These are phyloP conservation scores for Callosobruchus maculatus DNA, from an alignment of 2,888 invertebrate species.

Conservation along the genomic window DNA sequence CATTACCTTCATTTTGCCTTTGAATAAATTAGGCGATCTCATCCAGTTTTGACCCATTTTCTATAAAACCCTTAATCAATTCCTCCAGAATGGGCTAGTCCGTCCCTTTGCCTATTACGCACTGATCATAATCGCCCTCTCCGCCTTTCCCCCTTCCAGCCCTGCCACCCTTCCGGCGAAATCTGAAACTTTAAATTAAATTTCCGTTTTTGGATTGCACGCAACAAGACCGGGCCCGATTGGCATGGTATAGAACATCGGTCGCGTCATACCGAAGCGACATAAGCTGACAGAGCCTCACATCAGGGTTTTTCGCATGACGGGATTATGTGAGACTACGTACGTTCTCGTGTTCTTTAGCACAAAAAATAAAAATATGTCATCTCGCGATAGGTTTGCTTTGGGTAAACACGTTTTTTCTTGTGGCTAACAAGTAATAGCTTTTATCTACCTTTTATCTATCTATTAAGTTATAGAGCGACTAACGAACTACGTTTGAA, in stretches of 20 bases:
- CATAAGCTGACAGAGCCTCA: background rate
- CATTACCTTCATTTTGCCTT: too few relatives aligned
- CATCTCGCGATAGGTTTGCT: too few relatives aligned
- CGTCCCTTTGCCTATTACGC: slow-evolving; percentile 24
- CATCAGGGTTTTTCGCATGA: background rate
- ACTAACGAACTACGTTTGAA: too few relatives aligned
- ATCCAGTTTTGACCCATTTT: too few relatives aligned
- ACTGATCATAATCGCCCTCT: slow-evolving; percentile 15
- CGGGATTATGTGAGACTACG: background rate
- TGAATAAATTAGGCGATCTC: too few relatives aligned
- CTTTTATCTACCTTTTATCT: too few relatives aligned
- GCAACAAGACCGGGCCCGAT: slow-evolving; percentile 47
- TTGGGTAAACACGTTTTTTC: too few relatives aligned
- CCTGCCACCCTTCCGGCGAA: slow-evolving; percentile 22
- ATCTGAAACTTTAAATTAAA: slow-evolving; percentile 50
- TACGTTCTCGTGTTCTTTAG: too few relatives aligned
- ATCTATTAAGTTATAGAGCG: too few relatives aligned
- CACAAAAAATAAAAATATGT: too few relatives aligned
- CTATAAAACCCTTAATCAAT: too few relatives aligned
- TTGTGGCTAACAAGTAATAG: too few relatives aligned
- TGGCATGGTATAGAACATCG: slow-evolving; percentile 29
- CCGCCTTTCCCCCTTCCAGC: background rate
- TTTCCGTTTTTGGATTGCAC: slow-evolving; percentile 50
- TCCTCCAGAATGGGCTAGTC: background rate
- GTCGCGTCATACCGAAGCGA: background rate